phyloP scores from a whole-genome alignment of 2,113 vertebrate species.

The Salvelinus sp. region DNA sequence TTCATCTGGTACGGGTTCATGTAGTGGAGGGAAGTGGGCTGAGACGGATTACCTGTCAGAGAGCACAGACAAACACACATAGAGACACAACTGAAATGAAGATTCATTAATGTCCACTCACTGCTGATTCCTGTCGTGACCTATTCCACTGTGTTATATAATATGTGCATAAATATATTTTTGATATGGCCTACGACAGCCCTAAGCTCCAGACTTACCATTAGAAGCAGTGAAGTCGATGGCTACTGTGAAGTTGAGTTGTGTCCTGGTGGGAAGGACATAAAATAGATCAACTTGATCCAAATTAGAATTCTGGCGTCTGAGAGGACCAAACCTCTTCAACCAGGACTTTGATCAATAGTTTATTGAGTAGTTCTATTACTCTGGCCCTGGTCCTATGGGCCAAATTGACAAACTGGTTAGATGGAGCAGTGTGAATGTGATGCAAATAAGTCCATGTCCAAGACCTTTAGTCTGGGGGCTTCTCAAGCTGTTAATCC shows the following conservation, averaged over 20 bases:
- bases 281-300: background rate
- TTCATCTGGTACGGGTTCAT: constrained; percentile 98
- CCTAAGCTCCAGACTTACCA: constrained; percentile 74
- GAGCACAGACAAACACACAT: background rate
- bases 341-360: background rate
- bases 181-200: background rate
- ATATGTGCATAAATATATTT: background rate
- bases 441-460: too few relatives aligned
- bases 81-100: background rate
- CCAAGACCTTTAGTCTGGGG: too few relatives aligned
- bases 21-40: constrained; percentile 97
- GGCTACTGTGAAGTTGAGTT: constrained; percentile 97
- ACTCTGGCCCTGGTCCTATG: background rate
- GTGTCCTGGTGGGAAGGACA: constrained; percentile 78
- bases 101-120: too few relatives aligned
- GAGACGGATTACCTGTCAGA: constrained; percentile 88
- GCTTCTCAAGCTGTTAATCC: too few relatives aligned
- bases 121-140: too few relatives aligned
- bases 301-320: background rate
- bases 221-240: constrained; percentile 99
- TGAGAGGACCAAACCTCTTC: background rate
- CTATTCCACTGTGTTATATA: background rate
- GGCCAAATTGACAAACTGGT: background rate
- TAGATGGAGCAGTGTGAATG: background rate
- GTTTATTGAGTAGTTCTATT: background rate